phyloP scores from a whole-genome alignment of 2,888 invertebrate genomes.

The Caenorhabditis auriculariae region DNA sequence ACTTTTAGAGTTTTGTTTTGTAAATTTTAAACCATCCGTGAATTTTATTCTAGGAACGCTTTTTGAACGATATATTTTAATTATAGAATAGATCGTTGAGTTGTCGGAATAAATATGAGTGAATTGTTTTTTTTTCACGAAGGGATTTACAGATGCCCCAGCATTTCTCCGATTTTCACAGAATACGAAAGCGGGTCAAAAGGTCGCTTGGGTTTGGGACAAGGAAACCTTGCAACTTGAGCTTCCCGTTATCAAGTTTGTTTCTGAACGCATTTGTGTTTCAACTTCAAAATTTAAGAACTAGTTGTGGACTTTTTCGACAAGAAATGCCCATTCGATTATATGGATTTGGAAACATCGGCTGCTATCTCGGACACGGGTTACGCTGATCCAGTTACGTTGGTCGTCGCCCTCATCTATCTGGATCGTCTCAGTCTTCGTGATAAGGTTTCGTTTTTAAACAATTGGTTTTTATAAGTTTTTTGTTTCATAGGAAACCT shows the following conservation, averaged over 20 bases:
- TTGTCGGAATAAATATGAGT: too few relatives aligned
- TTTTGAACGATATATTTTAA: neutral
- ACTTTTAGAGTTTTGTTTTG: neutral
- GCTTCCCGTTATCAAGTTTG: constrained; percentile 53
- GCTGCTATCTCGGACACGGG: constrained; percentile 67
- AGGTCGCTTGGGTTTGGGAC: constrained; percentile 85
- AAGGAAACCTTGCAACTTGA: constrained; percentile 42
- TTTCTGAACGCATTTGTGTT: neutral
- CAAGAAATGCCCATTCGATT: constrained; percentile 52
- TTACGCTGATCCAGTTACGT: constrained; percentile 85
- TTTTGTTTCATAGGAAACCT: too few relatives aligned
- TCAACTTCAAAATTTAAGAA: constrained; percentile 41
- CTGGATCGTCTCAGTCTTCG: constrained; percentile 80
- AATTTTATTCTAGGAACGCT: neutral
- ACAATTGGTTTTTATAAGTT: neutral
- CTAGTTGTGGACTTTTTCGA: constrained; percentile 60
- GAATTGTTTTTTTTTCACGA: too few relatives aligned
- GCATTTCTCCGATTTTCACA: constrained; percentile 46
- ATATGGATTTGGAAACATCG: constrained; percentile 56
- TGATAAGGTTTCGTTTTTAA: constrained; percentile 22
- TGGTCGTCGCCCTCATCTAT: constrained; percentile 89
- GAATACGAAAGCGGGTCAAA: constrained; percentile 72
- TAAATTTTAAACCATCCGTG: neutral
- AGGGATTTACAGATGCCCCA: constrained; percentile 52
- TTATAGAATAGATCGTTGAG: neutral